Evolutionary conservation across 2,888 invertebrate species (phyloP).

Genomic region (Antheraea assamensis): DNA sequence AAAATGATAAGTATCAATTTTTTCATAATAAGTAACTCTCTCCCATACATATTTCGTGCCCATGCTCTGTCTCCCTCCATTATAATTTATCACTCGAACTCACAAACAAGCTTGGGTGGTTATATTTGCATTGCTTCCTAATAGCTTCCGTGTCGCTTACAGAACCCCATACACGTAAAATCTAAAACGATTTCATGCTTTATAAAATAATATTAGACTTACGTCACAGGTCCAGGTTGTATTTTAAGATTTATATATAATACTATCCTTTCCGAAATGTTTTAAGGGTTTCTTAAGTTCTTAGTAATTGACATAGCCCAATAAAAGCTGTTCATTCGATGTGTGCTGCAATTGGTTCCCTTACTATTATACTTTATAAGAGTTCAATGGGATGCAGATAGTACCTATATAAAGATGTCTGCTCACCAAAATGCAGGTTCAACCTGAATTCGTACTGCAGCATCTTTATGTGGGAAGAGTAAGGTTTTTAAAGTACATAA

Average conservation of each 20-base stretch:
- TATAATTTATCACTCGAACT: conserved; percentile 17
- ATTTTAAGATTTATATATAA: conserved; percentile 62
- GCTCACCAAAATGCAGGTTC: conserved; percentile 26
- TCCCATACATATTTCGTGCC: not conserved
- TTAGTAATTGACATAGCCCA: conserved; percentile 55
- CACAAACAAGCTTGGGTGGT: conserved; percentile 50
- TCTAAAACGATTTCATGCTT: conserved; percentile 63
- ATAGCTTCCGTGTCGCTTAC: conserved; percentile 70
- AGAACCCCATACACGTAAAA: conserved; percentile 54
- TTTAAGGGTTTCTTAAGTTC: conserved; percentile 69
- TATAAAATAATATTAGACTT: conserved; percentile 60
- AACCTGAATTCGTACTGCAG: conserved; percentile 27
- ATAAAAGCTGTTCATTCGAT: conserved; percentile 69
- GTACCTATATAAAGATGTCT: conserved; percentile 57
- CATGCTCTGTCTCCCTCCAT: conserved; percentile 44
- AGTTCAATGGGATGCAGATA: conserved; percentile 49
- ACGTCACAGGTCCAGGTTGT: conserved; percentile 80
- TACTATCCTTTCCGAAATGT: conserved; percentile 67
- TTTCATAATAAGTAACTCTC: conserved; percentile 21
- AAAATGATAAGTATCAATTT: conserved; percentile 26
- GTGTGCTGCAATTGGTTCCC: conserved; percentile 72
- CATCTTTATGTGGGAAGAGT: conserved; percentile 57
- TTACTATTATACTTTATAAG: conserved; percentile 57
- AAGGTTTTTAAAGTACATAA: conserved; percentile 75
- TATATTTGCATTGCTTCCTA: conserved; percentile 66